Conservation (phyloP, 2,113 vertebrate genomes). For the Desmodus rotundus region DNA sequence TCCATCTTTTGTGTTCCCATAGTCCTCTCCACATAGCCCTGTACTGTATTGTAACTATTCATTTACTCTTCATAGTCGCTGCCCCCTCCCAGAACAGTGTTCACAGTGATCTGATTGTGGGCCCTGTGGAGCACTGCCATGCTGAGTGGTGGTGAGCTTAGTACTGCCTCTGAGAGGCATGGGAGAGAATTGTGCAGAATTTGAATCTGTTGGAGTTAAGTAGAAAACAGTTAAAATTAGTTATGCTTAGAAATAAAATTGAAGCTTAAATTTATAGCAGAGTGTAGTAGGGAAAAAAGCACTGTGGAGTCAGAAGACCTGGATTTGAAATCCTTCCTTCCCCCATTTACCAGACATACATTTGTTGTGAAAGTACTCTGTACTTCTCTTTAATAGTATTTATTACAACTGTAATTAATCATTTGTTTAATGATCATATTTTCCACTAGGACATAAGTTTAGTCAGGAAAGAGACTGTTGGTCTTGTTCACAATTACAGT, state of each 20-base stretch:
- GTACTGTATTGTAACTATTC: background rate
- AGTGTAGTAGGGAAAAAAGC: background rate
- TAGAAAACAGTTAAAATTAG: conserved; percentile 18
- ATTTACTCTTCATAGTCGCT: background rate
- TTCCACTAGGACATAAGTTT: conserved; percentile 2
- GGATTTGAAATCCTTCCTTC: conserved; percentile 35
- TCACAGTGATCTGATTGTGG: background rate
- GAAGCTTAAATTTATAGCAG: background rate
- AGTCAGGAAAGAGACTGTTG: background rate
- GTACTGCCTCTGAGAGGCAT: background rate
- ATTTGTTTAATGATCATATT: conserved; percentile 26
- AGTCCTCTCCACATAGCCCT: background rate
- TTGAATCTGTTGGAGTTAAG: conserved; percentile 5
- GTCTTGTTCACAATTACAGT: background rate
- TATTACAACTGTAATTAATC: background rate
- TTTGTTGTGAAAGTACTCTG: conserved; percentile 20
- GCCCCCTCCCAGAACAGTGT: background rate
- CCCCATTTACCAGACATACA: background rate
- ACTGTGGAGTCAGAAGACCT: background rate
- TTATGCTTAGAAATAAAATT: conserved; percentile 29
- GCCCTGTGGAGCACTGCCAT: background rate
- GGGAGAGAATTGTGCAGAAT: background rate
- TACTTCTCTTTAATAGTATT: background rate
- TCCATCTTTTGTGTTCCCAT: background rate
- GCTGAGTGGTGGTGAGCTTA: background rate